Evolutionary conservation across 2,113 vertebrate genomes (phyloP).

Genomic region (Brachypteracias leptosomus): DNA sequence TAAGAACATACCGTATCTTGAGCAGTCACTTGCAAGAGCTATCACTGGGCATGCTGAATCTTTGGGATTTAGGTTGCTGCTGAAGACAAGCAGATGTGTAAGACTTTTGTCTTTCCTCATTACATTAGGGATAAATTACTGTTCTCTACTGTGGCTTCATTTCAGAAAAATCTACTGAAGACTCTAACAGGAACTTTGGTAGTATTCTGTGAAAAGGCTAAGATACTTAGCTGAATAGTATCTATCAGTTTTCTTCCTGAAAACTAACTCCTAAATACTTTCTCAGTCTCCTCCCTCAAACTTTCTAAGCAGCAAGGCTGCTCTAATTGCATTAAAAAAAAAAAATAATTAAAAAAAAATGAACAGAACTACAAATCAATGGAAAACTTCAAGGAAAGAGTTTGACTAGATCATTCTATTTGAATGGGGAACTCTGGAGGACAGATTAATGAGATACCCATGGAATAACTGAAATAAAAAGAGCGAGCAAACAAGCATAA

Average conservation of each 20-base stretch:
- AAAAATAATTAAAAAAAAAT: neutral
- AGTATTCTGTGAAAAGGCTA: neutral
- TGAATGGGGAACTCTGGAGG: neutral
- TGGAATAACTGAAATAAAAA: neutral
- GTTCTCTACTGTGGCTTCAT: neutral
- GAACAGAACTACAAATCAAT: neutral
- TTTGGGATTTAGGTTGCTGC: slow-evolving; percentile 58
- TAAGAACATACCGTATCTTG: slow-evolving; percentile 67
- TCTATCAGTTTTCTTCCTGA: neutral
- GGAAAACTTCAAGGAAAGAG: neutral
- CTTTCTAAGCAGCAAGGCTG: neutral
- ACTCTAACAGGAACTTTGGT: neutral
- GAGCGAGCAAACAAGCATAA: neutral
- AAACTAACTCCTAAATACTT: neutral
- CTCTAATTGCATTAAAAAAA: neutral
- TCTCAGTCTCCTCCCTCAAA: neutral
- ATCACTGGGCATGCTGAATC: slow-evolving; percentile 60
- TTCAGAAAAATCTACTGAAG: neutral
- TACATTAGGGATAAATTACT: neutral
- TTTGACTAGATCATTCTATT: neutral
- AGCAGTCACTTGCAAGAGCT: slow-evolving; percentile 56
- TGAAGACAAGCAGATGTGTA: neutral
- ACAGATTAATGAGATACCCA: neutral
- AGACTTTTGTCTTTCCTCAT: neutral
- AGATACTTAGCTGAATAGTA: neutral